Base-by-base conservation (phyloP, 35 echinoderm and acorn worm genomes). In the Ophiothrix spiculata region DNA sequence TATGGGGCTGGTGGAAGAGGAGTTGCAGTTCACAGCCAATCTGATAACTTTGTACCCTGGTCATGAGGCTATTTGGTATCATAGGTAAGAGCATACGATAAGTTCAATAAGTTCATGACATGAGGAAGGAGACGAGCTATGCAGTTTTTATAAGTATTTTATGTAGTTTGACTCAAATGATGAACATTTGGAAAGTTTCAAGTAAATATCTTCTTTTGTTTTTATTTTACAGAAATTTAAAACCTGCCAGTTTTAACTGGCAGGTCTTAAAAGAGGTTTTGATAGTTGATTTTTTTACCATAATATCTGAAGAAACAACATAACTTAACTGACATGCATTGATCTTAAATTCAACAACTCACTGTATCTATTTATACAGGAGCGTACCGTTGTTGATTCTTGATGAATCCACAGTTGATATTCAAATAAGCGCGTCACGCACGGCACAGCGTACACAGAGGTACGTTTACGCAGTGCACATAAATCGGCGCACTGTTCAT, bases 21-120 rank as follows among this genome's bases (percentile, higher is more conserved):
- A 97, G 84, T 42, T 97, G 14, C 35, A 87, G 33, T 88, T 97
- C 25, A 83, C 83, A 39, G 81, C 87, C 35, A 82, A 89, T 29
- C 81, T 97, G n/a, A 84, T 97, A 41, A 54, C 56, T 11, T 81
- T 38, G 25, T 97, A 89, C 73, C 94, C 94, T 14, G 94, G 94
- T 23, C 94, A 97, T 82, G 94, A 97, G 64, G 90, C 94, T 33
- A 49, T 97, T 14, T 97, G 94, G 94, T 92, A 97, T 78, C 89
- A 97, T 79, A 88, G 94, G 94, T 97, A 25, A 84, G 85, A 56
- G 36, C 42, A n/a, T n/a, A n/a, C n/a, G n/a, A n/a, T n/a, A n/a
- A n/a, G n/a, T n/a, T 15, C 29, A 19, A 49, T 49, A 10, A 19
- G 42, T 19, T 19, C 42, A 49, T 6, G 6, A 6, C 6, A 49